A percentile compares a stretch with the other conserved stretches of the same genome.
phyloP scores from a whole-genome alignment of 2,113 vertebrate species.

The Falco punctatus region DNA sequence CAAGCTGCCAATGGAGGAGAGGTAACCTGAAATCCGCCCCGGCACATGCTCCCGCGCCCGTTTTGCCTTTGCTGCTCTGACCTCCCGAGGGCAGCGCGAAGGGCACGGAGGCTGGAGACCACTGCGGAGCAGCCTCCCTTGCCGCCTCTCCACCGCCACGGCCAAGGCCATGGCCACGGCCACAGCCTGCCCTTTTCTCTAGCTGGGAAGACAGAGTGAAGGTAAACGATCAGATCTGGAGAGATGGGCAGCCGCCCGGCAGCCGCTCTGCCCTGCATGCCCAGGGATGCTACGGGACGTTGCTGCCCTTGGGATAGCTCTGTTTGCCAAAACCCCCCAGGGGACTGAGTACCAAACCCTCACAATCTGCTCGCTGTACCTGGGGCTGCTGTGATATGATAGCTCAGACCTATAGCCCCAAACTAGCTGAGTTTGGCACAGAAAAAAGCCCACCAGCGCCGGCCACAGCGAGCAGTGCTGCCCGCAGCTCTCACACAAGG shows the following conservation, averaged over 20 bases:
- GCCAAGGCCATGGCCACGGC: neutral
- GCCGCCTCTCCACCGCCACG: neutral
- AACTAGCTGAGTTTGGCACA: neutral
- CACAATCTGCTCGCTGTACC: fast-evolving
- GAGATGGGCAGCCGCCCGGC: neutral
- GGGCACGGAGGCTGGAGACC: neutral
- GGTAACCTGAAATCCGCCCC: neutral
- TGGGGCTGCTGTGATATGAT: fast-evolving
- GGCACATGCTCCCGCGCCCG: fast-evolving
- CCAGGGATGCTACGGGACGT: neutral
- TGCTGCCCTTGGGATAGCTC: neutral
- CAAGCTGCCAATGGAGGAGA: constrained; percentile 58
- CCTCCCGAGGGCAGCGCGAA: neutral
- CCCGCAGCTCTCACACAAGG: neutral
- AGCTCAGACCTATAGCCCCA: neutral
- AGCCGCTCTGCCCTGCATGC: neutral
- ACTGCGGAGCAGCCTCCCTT: neutral
- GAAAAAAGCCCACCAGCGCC: neutral
- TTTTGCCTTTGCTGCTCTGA: neutral
- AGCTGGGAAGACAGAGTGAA: constrained; percentile 51
- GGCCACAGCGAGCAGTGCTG: neutral
- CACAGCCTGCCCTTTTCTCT: neutral
- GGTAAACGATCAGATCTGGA: neutral
- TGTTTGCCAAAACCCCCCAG: fast-evolving
- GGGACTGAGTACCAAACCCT: neutral